A percentile compares a stretch with the other conserved stretches of the same genome.
These are phyloP conservation scores for Buphagus erythrorhynchus DNA, from an alignment of 2,797 vertebrate genomes.

Conservation along the genomic window DNA sequence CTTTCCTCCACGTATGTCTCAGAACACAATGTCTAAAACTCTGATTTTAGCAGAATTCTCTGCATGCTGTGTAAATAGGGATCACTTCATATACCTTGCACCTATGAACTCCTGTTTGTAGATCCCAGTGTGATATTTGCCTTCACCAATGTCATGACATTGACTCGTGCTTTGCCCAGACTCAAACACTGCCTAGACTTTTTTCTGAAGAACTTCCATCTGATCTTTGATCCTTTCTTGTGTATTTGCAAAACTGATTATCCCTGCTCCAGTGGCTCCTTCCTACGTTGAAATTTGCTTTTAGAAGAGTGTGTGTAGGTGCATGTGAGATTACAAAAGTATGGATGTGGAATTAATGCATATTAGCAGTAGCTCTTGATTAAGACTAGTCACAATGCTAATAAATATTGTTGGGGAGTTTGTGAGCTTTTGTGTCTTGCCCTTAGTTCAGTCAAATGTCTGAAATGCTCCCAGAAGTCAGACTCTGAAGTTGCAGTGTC, in stretches of 20 bases:
- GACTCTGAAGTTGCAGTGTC: neutral
- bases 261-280: neutral
- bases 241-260: conserved; percentile 6
- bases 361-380: neutral
- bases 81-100: neutral
- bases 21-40: neutral
- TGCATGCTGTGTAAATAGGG: neutral
- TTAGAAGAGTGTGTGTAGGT: neutral
- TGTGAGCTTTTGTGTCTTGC: neutral
- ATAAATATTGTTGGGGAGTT: neutral
- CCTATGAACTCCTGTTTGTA: neutral
- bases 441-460: neutral
- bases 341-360: neutral
- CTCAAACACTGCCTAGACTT: neutral
- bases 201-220: neutral
- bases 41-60: neutral
- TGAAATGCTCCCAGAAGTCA: neutral
- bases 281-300: neutral
- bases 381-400: neutral
- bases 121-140: neutral
- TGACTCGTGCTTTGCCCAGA: neutral
- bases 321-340: neutral
- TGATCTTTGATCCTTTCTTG: neutral
- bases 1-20: neutral
- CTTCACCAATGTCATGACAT: neutral